phyloP scores from a whole-genome alignment of 2,888 invertebrate genomes.

The Caenorhabditis sulstoni region DNA sequence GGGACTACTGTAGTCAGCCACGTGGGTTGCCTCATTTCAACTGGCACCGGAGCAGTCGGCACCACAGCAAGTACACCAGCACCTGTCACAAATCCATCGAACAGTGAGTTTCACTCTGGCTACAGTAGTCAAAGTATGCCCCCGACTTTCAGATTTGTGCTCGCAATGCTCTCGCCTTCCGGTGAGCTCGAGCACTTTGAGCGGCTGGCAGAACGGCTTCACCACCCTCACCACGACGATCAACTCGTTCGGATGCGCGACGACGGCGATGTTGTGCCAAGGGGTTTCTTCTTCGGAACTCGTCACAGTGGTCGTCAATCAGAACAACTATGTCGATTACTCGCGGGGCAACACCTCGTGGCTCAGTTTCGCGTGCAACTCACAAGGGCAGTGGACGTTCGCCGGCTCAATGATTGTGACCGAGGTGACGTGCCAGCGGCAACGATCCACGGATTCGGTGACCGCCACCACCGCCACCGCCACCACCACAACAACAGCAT shows the following conservation, averaged over 20 bases:
- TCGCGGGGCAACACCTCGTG: slow-evolving; percentile 1
- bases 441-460: not conserved
- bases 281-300: slow-evolving; percentile 17
- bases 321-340: slow-evolving; percentile 4
- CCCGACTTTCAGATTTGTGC: slow-evolving; percentile 36
- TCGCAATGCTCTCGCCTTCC: slow-evolving; percentile 48
- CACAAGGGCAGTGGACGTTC: slow-evolving; percentile 52
- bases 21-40: slow-evolving; percentile 49
- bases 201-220: slow-evolving; percentile 30
- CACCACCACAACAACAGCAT: slow-evolving; percentile 24
- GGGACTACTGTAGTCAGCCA: slow-evolving; percentile 12
- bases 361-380: slow-evolving; percentile 41
- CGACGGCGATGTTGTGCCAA: slow-evolving; percentile 35
- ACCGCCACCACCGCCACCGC: not conserved
- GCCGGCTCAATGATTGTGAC: not conserved
- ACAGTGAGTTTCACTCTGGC: not conserved
- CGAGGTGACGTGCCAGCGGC: no score
- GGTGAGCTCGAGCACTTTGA: not conserved
- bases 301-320: slow-evolving; percentile 24
- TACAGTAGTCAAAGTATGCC: not conserved
- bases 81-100: slow-evolving; percentile 43
- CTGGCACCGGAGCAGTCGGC: slow-evolving; percentile 22
- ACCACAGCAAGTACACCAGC: slow-evolving; percentile 37
- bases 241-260: slow-evolving; percentile 43
- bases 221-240: slow-evolving; percentile 28